A percentile compares a stretch with the other conserved stretches of the same genome.
phyloP scores from a whole-genome alignment of 2,888 invertebrate species.

The Orthosia gothica region DNA sequence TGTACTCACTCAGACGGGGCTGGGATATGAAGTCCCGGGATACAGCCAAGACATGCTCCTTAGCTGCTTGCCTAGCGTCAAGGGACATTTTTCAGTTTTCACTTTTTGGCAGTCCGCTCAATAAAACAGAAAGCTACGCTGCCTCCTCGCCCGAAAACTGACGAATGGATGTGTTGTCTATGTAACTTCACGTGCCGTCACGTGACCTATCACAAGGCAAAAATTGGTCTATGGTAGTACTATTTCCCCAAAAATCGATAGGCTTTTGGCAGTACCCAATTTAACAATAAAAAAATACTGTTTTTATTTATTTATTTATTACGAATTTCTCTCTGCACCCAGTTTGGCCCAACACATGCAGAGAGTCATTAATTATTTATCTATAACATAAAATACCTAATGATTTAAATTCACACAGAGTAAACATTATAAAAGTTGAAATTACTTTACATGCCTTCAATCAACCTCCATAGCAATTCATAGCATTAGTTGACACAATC shows the following conservation, averaged over 20 bases:
- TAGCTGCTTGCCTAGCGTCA: constrained; percentile 91
- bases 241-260: constrained; percentile 56
- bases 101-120: constrained; percentile 86
- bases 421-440: no score
- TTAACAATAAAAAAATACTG: background rate
- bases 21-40: constrained; percentile 99
- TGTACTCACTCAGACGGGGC: constrained; percentile 98
- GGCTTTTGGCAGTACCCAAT: constrained; percentile 7
- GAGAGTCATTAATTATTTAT: no score
- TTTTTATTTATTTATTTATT: no score
- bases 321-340: no score
- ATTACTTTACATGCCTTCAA: no score
- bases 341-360: no score
- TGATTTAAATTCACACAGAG: no score
- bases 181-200: constrained; percentile 91
- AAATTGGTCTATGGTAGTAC: constrained; percentile 74
- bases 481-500: background rate
- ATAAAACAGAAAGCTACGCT: constrained; percentile 87
- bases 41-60: constrained; percentile 97
- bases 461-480: no score
- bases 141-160: constrained; percentile 90
- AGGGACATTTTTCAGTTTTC: constrained; percentile 86
- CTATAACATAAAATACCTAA: no score
- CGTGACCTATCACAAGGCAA: constrained; percentile 90
- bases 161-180: constrained; percentile 89